Evolutionary conservation across 2,797 vertebrate species (phyloP).

Genomic region (Microcaecilia unicolor): DNA sequence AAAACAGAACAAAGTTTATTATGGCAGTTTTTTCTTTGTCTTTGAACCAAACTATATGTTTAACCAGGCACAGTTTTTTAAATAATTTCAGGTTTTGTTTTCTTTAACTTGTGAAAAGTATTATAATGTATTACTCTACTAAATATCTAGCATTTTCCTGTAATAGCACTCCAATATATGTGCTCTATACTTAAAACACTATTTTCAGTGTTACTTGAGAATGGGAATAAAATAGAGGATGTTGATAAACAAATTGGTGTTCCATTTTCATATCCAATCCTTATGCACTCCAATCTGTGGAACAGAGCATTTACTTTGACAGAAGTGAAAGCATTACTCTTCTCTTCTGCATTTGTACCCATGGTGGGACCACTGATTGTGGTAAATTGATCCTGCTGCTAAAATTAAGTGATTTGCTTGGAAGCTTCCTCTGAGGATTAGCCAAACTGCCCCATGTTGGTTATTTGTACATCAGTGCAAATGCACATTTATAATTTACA

Average conservation of each 20-base stretch:
- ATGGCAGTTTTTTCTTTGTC: conserved; percentile 34
- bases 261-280: no score
- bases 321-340: conserved; percentile 1
- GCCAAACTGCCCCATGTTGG: conserved; percentile 14
- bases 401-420: conserved; percentile 13
- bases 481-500: conserved; percentile 36
- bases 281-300: no score
- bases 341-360: conserved; percentile 24
- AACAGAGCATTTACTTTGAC: no score
- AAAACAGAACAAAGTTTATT: conserved; percentile 12
- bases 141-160: conserved; percentile 36
- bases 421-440: conserved; percentile 21
- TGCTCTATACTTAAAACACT: conserved; percentile 19
- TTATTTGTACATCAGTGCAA: conserved; percentile 35
- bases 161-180: conserved; percentile 8
- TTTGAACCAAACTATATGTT: conserved; percentile 47
- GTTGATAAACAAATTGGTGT: no score
- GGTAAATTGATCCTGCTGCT: conserved; percentile 13
- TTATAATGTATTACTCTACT: conserved; percentile 21
- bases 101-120: conserved; percentile 11
- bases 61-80: conserved; percentile 24
- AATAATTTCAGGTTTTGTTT: conserved; percentile 41
- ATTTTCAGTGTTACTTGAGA: conserved; percentile 24
- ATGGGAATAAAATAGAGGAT: no score
- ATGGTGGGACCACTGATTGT: neutral